Percentiles rank a stretch among this genome's conserved stretches.
phyloP scores from a whole-genome alignment of 2,797 vertebrate species.

The Cephalopachus bancanus region DNA sequence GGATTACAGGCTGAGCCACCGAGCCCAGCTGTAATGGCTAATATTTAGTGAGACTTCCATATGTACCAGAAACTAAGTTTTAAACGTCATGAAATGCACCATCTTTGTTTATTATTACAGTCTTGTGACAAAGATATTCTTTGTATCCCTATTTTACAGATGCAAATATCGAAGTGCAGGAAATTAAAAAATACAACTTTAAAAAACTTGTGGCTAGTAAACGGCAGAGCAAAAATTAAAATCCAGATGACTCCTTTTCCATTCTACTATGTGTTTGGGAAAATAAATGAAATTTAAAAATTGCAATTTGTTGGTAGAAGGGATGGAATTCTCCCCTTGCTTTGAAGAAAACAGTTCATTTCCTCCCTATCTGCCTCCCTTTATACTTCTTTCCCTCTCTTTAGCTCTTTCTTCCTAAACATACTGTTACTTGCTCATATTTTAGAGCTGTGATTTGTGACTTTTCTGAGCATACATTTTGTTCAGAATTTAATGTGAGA shows the following conservation, averaged over 20 bases:
- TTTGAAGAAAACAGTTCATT: not conserved
- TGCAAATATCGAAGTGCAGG: not conserved
- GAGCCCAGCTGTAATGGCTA: too few relatives aligned
- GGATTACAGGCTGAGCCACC: too few relatives aligned
- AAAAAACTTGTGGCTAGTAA: not conserved
- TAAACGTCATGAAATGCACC: not conserved
- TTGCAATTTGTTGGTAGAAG: not conserved
- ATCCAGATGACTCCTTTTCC: not conserved
- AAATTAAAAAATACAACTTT: conserved; percentile 3
- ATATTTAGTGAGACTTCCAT: not conserved
- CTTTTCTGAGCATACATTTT: not conserved
- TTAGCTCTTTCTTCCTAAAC: not conserved
- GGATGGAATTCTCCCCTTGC: rapidly evolving
- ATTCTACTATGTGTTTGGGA: not conserved
- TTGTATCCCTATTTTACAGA: not conserved
- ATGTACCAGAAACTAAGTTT: not conserved
- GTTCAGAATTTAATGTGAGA: not conserved
- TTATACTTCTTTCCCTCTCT: rapidly evolving
- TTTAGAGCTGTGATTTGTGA: not conserved
- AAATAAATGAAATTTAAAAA: not conserved
- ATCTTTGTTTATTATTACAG: not conserved
- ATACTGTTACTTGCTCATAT: not conserved
- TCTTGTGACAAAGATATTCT: not conserved
- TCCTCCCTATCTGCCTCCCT: rapidly evolving
- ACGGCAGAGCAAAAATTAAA: not conserved